Conservation (phyloP, 2,113 vertebrate species). For the Sinocyclocheilus maitianheensis region DNA sequence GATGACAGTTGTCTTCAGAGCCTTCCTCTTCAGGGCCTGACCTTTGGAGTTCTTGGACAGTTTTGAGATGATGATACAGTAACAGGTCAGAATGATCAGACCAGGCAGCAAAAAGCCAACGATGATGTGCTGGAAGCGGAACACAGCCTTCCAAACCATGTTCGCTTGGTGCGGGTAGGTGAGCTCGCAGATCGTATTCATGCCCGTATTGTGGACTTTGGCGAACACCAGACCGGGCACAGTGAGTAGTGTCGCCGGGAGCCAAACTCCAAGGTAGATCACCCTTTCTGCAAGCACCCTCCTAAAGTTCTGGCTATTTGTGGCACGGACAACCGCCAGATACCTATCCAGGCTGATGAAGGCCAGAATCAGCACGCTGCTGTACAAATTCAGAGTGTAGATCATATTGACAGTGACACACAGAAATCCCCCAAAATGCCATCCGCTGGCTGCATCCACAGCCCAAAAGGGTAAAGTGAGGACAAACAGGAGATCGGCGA, state of each 20-base stretch:
- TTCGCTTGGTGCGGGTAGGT: conserved; percentile 77
- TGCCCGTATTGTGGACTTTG: conserved; percentile 59
- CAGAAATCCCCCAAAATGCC: conserved; percentile 88
- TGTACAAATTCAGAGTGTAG: conserved; percentile 96
- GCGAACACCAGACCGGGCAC: conserved; percentile 93
- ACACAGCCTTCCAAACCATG: conserved; percentile 79
- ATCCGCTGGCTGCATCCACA: conserved; percentile 84
- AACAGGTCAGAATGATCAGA: conserved; percentile 92
- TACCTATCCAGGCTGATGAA: conserved; percentile 97
- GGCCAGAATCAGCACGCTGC: conserved; percentile 94
- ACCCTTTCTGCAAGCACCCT: conserved; percentile 87
- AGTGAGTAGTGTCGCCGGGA: conserved; percentile 87
- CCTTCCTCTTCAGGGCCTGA: conserved; percentile 89
- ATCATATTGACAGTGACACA: conserved; percentile 92
- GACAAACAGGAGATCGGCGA: conserved; percentile 94
- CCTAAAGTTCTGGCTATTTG: conserved; percentile 87
- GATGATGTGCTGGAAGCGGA: conserved; percentile 92
- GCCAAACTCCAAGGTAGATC: conserved; percentile 92
- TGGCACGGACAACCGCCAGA: conserved; percentile 91
- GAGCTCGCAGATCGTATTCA: conserved; percentile 81
- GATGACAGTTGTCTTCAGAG: conserved; percentile 94
- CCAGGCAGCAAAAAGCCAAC: conserved; percentile 93
- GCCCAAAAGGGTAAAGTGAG: conserved; percentile 97
- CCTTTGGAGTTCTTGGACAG: conserved; percentile 87
- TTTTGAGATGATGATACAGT: conserved; percentile 94